Conservation (phyloP, 2,797 vertebrate genomes). For the Gymnodraco acuticeps region DNA sequence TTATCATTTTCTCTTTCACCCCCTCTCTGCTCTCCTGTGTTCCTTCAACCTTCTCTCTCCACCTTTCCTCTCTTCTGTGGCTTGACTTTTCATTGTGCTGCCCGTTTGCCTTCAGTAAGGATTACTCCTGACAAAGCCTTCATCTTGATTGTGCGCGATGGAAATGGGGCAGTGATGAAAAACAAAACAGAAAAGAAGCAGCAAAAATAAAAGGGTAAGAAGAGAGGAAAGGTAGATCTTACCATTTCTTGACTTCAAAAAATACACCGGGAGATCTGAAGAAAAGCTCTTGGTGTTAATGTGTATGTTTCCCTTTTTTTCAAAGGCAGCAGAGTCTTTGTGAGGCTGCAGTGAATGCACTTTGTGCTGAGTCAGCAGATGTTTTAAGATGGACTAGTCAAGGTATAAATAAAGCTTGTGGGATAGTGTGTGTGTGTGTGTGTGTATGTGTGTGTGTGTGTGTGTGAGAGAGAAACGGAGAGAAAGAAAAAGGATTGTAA, state of each 20-base stretch:
- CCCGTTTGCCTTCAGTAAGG: slow-evolving; percentile 38
- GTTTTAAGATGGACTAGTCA: slow-evolving; percentile 34
- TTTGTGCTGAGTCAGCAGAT: slow-evolving; percentile 59
- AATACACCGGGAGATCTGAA: slow-evolving; percentile 9
- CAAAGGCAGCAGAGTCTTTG: slow-evolving; percentile 10
- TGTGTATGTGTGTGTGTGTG: slow-evolving; percentile 3
- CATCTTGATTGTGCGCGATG: slow-evolving; percentile 47
- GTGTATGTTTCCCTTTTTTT: slow-evolving; percentile 12
- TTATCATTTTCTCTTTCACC: neutral
- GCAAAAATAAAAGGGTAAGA: slow-evolving; percentile 1
- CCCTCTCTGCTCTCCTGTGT: neutral
- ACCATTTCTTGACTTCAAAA: slow-evolving; percentile 35
- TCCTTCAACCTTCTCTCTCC: neutral
- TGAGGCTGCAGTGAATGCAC: slow-evolving; percentile 26
- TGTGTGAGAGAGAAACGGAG: neutral
- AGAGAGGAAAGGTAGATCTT: slow-evolving; percentile 39
- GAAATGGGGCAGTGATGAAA: slow-evolving; percentile 44
- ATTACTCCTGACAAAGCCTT: slow-evolving; percentile 59
- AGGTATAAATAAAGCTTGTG: slow-evolving; percentile 28
- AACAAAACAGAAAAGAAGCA: slow-evolving; percentile 16
- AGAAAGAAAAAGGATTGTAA: too few species aligned
- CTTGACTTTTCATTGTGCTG: slow-evolving; percentile 39
- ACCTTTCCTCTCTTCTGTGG: slow-evolving; percentile 26
- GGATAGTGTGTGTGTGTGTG: slow-evolving; percentile 14
- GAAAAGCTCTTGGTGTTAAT: slow-evolving; percentile 11